phyloP scores from a whole-genome alignment of 2,888 invertebrate species.

The Argyresthia albistria region DNA sequence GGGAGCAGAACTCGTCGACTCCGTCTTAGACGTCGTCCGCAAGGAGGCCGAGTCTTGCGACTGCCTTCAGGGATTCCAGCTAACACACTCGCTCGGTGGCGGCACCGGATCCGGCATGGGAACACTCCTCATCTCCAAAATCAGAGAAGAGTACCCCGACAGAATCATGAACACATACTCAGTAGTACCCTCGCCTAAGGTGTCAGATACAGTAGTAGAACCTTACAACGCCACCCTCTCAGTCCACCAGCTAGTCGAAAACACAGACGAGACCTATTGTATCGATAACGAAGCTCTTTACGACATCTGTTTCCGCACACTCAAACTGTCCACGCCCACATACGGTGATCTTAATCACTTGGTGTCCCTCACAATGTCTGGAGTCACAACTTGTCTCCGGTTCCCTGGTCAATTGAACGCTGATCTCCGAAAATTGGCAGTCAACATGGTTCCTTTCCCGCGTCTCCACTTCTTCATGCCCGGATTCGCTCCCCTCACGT shows the following conservation, averaged over 20 bases:
- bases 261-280: conserved; percentile 92
- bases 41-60: conserved; percentile 94
- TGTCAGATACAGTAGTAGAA: conserved; percentile 76
- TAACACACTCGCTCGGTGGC: conserved; percentile 82
- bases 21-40: conserved; percentile 87
- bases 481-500: conserved; percentile 87
- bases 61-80: conserved; percentile 90
- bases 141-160: conserved; percentile 93
- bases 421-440: conserved; percentile 91
- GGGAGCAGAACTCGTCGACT: conserved; percentile 77
- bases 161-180: conserved; percentile 90
- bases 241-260: conserved; percentile 90
- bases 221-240: conserved; percentile 92
- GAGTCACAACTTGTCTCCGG: conserved; percentile 86
- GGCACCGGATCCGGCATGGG: conserved; percentile 71
- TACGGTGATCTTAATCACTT: conserved; percentile 94
- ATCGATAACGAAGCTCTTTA: conserved; percentile 77
- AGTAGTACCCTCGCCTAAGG: conserved; percentile 89
- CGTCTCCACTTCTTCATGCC: conserved; percentile 93
- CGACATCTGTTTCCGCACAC: conserved; percentile 91
- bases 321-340: conserved; percentile 88
- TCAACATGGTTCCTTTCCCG: conserved; percentile 90
- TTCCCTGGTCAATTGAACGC: conserved; percentile 96
- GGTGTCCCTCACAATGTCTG: conserved; percentile 90
- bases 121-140: conserved; percentile 90